Base-by-base conservation (phyloP, 2,113 vertebrate genomes). In the Channa maculata region DNA sequence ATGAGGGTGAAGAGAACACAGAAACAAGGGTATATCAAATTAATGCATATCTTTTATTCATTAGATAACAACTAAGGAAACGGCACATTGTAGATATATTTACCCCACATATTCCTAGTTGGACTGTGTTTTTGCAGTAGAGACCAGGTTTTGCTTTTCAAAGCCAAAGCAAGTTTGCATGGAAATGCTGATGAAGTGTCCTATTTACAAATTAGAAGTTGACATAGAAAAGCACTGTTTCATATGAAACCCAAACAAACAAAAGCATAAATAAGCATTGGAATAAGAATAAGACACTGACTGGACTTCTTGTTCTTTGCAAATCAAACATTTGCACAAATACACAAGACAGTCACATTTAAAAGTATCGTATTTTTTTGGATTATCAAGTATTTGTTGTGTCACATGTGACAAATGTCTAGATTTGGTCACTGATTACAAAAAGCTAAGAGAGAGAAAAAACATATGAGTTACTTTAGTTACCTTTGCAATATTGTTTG, bases 1-100 rank as follows among this genome's bases (percentile, higher is more conserved):
- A 66, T 33, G 43, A 73, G 63, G 43, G 60, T 60, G 48, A 76
- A 85, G 66, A 49, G 75, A 85, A 90, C 61, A 88, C 68, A 88
- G 43, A 87, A 75, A 75, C 68, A 75, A 74, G 46, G 66, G 49
- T 70, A 67, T 79, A 70, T 75, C 64, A 84, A 90, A 91, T 89
- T 48, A 91, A 92, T 89, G 89, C 90, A 90, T 81, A 89, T 92
- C 43, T 92, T 93, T 93, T 93, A 93, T 92, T 93, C 82, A 92
- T 88, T 74, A 85, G 73, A 77, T 87, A 84, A 89, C 86, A 79
- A 84, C 85, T 88, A 86, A 87, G 89, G 80, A 86, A 86, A 91
- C 85, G 84, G 81, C 87, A 90, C 82, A 86, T 36, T 80, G 79
- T 60, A 88, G 85, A 90, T 89, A 87, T 88, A 90, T 88, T 88